Evolutionary conservation across 2,888 invertebrate species (phyloP).

Genomic region (Sesamia inferens): DNA sequence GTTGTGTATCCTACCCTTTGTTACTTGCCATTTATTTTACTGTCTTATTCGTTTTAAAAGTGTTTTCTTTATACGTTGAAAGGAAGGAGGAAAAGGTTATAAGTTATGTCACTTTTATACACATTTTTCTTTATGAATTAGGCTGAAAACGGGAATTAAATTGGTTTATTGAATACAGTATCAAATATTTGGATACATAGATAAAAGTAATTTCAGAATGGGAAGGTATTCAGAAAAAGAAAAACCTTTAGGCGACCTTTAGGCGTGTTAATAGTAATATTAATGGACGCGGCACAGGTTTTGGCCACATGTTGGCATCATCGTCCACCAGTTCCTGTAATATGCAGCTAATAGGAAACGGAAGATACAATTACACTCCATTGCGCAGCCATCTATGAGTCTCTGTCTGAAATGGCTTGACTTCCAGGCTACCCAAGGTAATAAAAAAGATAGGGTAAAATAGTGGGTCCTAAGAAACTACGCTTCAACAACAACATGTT

Average conservation of each 20-base stretch:
- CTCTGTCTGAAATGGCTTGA: neutral
- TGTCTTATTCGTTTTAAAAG: conserved; percentile 64
- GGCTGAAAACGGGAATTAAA: neutral
- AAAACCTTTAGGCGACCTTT: neutral
- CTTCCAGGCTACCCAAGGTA: neutral
- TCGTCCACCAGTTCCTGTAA: neutral
- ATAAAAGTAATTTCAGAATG: neutral
- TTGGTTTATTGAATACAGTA: neutral
- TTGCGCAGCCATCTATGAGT: neutral
- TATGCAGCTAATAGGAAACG: neutral
- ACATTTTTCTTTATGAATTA: neutral
- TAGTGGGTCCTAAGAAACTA: neutral
- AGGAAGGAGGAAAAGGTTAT: conserved; percentile 40
- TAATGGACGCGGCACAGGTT: neutral
- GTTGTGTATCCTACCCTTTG: conserved; percentile 63
- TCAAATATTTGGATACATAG: neutral
- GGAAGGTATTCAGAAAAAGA: neutral
- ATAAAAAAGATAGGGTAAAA: neutral
- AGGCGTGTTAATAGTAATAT: too few relatives aligned
- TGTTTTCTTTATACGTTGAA: conserved; percentile 54
- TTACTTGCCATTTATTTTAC: conserved; percentile 61
- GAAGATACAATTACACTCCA: neutral
- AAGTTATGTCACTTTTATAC: conserved; percentile 18
- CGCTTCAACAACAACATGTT: neutral
- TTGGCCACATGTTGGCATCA: neutral